Evolutionary conservation across 2,113 vertebrate species (phyloP), one percentile per base, ranked within the genome.

Genomic region (Agelaius tricolor): DNA sequence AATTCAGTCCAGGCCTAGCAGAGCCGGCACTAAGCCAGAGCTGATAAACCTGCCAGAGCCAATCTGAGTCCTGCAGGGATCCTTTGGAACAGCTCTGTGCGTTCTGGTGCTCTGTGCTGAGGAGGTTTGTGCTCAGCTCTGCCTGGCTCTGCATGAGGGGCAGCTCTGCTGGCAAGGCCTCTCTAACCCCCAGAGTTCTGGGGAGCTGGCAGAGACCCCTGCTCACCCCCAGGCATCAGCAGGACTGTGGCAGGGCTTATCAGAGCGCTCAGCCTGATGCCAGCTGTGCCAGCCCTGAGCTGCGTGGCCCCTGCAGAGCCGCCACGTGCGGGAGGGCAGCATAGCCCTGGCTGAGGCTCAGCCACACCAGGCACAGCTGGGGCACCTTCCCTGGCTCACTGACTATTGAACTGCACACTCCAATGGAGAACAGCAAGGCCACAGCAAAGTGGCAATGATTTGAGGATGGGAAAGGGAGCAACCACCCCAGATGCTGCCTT

Each of bases 41-140:
- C 96, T 92, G 95, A 96, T 96, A 97, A 96, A 96, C 83, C 94
- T 94, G 95, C 90, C 95, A 95, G 90, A 95, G 92, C 93, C 94
- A 96, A 92, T 94, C 91, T 93, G 94, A 90, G 83, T 74, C 83
- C 86, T 94, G 94, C 93, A 95, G 77, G 55, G 87, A 84, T 92
- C 28, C 89, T 14, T 58, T 82, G 95, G 82, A 94, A 67, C 44
- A n/a, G 72, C 90, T 84, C 90, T 57, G 72, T 0, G 1, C 22
- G 4, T 78, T 52, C 59, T 47, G 39, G 9, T 30, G 69, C 88
- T 77, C 73, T 0, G 2, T 44, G 33, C 69, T 1, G 31, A 47
- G 65, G 33, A 39, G 13, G 6, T 79, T 26, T 84, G 59, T 2
- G 59, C 67, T 94, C 51, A 24, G 76, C 72, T 81, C 79, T 27